Evolutionary conservation across 2,113 vertebrate species (phyloP).

Genomic region (Eleginops maclovinus): DNA sequence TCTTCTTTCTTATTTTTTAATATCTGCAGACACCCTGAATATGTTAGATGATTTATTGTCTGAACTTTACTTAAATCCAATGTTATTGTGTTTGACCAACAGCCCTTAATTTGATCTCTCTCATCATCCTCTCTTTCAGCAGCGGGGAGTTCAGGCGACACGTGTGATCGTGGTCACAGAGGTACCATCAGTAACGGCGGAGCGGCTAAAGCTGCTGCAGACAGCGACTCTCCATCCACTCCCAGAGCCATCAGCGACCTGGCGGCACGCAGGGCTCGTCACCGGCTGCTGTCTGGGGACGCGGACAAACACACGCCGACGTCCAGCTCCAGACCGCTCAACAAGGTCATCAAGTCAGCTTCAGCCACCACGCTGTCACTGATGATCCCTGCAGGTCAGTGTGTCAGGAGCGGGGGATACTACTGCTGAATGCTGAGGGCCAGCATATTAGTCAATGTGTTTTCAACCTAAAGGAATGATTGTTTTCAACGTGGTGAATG

Average conservation of each 20-base stretch:
- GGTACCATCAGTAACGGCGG: conserved; percentile 65
- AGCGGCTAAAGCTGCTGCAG: conserved; percentile 54
- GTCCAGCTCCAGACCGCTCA: conserved; percentile 87
- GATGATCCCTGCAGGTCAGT: conserved; percentile 94
- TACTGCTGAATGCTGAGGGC: background rate
- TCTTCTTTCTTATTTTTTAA: background rate
- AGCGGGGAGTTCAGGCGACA: conserved; percentile 87
- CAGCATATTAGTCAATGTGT: background rate
- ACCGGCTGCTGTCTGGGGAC: conserved; percentile 94
- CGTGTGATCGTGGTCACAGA: conserved; percentile 79
- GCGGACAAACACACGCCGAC: conserved; percentile 88
- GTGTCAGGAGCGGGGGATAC: no score
- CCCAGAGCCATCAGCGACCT: conserved; percentile 97
- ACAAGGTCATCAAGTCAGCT: conserved; percentile 99
- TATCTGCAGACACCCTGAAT: background rate
- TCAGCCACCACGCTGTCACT: conserved; percentile 96
- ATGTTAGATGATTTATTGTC: background rate
- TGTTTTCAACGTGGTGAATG: no score
- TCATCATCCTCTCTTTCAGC: conserved; percentile 35
- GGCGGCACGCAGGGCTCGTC: conserved; percentile 93
- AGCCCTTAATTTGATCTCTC: background rate
- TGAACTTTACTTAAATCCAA: background rate
- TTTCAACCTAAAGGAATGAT: background rate
- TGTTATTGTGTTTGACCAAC: no score
- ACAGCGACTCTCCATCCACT: conserved; percentile 86